Evolutionary conservation across 1,140 invertebrate genomes (phyloP).

Genomic region (Drosophila arawakana): DNA sequence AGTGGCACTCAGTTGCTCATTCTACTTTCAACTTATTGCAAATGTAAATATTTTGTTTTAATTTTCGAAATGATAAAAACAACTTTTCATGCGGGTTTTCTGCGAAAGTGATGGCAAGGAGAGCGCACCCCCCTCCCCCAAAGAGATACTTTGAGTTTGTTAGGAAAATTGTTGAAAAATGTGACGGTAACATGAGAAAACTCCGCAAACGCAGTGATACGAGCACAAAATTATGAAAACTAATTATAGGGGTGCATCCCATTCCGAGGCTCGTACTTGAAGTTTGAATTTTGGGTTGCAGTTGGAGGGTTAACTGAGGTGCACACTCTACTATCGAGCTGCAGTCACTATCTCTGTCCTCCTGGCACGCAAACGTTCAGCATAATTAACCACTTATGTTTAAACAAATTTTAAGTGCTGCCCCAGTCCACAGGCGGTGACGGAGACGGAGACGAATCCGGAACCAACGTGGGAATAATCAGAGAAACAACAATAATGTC

Average conservation of each 20-base stretch:
- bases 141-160: slow-evolving; percentile 26
- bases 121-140: background rate
- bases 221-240: slow-evolving; percentile 72
- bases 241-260: slow-evolving; percentile 74
- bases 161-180: slow-evolving; percentile 51
- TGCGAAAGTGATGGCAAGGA: background rate
- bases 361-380: slow-evolving; percentile 71
- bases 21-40: slow-evolving; percentile 66
- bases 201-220: slow-evolving; percentile 67
- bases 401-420: slow-evolving; percentile 79
- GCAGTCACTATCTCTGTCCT: slow-evolving; percentile 36
- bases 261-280: background rate
- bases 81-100: slow-evolving; percentile 62
- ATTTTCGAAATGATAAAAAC: slow-evolving; percentile 65
- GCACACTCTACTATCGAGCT: slow-evolving; percentile 34
- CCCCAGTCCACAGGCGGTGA: slow-evolving; percentile 30
- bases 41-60: slow-evolving; percentile 82
- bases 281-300: slow-evolving; percentile 8
- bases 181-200: slow-evolving; percentile 54
- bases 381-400: slow-evolving; percentile 82
- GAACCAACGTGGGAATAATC: slow-evolving; percentile 74
- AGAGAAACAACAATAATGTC: slow-evolving; percentile 40
- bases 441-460: background rate
- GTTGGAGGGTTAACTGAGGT: slow-evolving; percentile 24
- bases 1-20: slow-evolving; percentile 28